Evolutionary conservation across 1,140 invertebrate genomes (phyloP).

Genomic region (Bombus sylvicola): DNA sequence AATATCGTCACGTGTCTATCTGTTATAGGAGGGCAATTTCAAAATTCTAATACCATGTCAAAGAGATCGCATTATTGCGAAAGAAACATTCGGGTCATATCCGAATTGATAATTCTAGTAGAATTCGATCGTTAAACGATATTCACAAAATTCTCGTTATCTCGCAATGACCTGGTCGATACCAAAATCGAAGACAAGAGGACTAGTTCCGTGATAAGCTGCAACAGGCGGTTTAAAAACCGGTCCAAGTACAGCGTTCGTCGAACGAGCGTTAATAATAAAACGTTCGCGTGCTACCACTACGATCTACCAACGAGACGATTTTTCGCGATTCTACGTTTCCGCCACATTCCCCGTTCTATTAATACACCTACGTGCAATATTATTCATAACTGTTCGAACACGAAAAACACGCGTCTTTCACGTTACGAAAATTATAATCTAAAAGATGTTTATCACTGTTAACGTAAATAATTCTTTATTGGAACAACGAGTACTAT

Average conservation of each 20-base stretch:
- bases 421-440: no score
- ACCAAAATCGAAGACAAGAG: not conserved
- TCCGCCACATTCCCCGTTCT: not conserved
- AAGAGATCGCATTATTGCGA: not conserved
- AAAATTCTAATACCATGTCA: accelerated
- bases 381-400: not conserved
- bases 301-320: not conserved
- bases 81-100: accelerated
- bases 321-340: not conserved
- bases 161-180: not conserved
- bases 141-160: not conserved
- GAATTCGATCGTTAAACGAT: not conserved
- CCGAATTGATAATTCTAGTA: not conserved
- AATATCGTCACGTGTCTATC: not conserved
- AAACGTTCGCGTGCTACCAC: not conserved
- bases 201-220: not conserved
- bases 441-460: accelerated
- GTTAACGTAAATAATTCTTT: no score
- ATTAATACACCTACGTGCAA: not conserved
- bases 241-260: not conserved
- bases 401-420: not conserved
- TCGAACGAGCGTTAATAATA: conserved; percentile 25
- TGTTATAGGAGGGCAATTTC: accelerated
- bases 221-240: conserved; percentile 10
- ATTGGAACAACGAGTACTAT: no score